Evolutionary conservation across 1,140 invertebrate species (phyloP), one percentile per base, ranked within the genome.

Genomic region (Zaprionus gabonicus): DNA sequence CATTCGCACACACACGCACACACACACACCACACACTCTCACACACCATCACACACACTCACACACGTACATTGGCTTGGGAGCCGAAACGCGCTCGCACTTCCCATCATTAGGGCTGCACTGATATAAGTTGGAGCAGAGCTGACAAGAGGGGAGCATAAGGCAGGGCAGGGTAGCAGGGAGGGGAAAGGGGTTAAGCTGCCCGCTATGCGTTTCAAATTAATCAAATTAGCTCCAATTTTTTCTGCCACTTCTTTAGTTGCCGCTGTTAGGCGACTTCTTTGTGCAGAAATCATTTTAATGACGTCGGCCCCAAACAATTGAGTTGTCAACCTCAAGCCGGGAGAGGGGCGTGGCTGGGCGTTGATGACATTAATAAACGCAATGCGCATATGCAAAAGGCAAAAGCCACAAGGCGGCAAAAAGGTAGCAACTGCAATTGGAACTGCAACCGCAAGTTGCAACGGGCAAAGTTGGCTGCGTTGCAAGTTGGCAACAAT

Each of bases 211-310:
- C 64, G 60, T 71, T 76, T 80, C 83, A 90, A 79, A 88, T 88
- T 88, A 88, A 88, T 88, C 84, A 88, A 88, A 88, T 88, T 84
- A 90, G 85, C 74, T 88, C 78, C 81, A 88, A 84, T 88, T 88
- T 81, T 80, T 85, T 83, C 31, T 10, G 31, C 31, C 7, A 34
- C 31, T 34, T 34, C 31, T 36, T 67, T 66, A 27, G 12, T 17
- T 38, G 68, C 72, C 68, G 73, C 71, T 82, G 81, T 86, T 86
- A 86, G 82, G 83, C 72, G 74, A 63, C n/a, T 17, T 17, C 46
- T 71, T 68, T 56, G 46, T 75, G 58, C 65, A 78, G 79, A 80
- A 87, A 87, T 88, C 84, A 73, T 88, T 87, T 88, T 88, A 87
- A 88, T 84, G 81, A 83, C 80, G 78, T 78, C 78, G 81, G 68